Evolutionary conservation across 2,113 vertebrate genomes (phyloP), one percentile per base, ranked within the genome.

Genomic region (Myotis yumanensis): DNA sequence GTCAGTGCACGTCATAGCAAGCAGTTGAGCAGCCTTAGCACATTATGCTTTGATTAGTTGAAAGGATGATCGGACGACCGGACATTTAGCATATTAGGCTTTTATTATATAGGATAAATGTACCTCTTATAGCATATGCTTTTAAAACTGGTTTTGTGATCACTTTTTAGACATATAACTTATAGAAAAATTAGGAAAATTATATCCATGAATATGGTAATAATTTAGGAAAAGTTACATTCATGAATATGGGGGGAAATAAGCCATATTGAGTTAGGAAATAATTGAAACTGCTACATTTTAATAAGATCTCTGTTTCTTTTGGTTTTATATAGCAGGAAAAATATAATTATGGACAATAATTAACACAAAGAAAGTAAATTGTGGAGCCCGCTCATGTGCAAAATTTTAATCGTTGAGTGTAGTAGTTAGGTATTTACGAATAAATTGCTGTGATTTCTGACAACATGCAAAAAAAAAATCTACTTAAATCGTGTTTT

Each of bases 361-460:
- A 69, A 69, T 30, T 84, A 64, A 43, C 48, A 37, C 8, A 66
- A 86, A 9, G 32, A 54, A 68, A 82, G 10, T 89, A 9, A 83
- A 51, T 25, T 54, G 4, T 68, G 30, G n/a, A 30, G 11, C 7
- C 5, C 64, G 3, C 9, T 54, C 1, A 68, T 86, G 5, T 90
- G 28, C 2, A 89, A 37, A 51, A 46, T 66, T 51, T 90, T 91
- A 48, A 69, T 35, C 59, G 52, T 86, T 98, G 99, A 99, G 98
- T 99, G 99, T 99, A 99, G 99, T 98, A 98, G 99, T 99, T 99
- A 99, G 99, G 99, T 99, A 99, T 99, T 99, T 99, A 99, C 99
- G 99, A 99, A 99, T 99, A 99, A 99, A 99, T 99, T 98, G 99
- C 98, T 99, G 99, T 99, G 99, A 99, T 99, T 99, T 99, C 99